Conservation (phyloP, 2,797 vertebrate species). For the Sciurus vulgaris region DNA sequence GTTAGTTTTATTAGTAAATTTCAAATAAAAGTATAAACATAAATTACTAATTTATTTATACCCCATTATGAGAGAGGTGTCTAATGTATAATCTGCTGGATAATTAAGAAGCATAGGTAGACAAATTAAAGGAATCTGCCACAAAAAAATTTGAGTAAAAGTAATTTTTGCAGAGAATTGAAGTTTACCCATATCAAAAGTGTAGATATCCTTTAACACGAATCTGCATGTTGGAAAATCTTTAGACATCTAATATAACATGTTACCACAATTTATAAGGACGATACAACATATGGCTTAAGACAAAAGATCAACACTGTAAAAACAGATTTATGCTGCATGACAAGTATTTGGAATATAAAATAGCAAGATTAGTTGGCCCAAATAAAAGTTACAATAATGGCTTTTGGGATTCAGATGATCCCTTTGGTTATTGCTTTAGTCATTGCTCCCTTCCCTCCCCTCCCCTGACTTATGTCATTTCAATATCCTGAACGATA, state of each 20-base stretch:
- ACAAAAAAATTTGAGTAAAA: slow-evolving; percentile 36
- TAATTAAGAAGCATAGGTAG: not conserved
- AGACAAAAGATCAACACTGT: not conserved
- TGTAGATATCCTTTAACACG: not conserved
- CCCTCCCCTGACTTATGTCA: not conserved
- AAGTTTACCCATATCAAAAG: not conserved
- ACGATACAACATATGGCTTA: not conserved
- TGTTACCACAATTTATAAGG: slow-evolving; percentile 20
- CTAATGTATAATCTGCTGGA: not conserved
- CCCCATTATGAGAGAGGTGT: not conserved
- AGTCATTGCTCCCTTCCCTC: not conserved
- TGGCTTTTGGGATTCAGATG: not conserved
- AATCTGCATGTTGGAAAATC: not conserved
- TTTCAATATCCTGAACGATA: slow-evolving; percentile 20
- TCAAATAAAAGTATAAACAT: not conserved
- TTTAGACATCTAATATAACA: not conserved
- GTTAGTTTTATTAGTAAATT: slow-evolving; percentile 47
- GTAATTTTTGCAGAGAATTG: slow-evolving; percentile 7
- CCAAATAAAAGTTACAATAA: not conserved
- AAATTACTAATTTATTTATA: slow-evolving; percentile 39
- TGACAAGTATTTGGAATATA: slow-evolving; percentile 17
- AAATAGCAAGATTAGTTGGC: slow-evolving; percentile 5
- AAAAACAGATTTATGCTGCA: not conserved
- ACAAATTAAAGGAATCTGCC: slow-evolving; percentile 3
- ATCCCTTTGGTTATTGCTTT: not conserved